Base-by-base conservation (phyloP, 2,888 invertebrate species). In the Plebejus argus region DNA sequence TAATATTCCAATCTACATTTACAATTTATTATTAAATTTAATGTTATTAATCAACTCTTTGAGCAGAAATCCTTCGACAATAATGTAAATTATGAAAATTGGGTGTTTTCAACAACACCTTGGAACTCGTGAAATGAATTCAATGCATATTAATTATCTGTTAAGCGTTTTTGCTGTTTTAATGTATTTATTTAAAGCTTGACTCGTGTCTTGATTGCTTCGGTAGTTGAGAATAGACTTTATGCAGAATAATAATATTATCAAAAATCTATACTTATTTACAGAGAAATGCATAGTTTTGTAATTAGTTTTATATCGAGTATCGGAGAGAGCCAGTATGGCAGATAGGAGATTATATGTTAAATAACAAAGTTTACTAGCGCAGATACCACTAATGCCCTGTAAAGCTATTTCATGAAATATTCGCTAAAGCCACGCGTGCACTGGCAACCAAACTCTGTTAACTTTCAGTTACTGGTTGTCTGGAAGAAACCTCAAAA, bases 21-120 rank as follows among this genome's bases (percentile, higher is more conserved):
- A 23, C n/a, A 61, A 20, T 61, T 58, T 58, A 58, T 58, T 58
- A 20, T n/a, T 61, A 61, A 61, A 10, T 8, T 58, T 20, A 20
- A 58, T 58, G 20, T 58, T 58, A 58, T 8, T 61, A 58, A n/a
- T n/a, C n/a, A 58, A 58, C 58, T 61, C 20, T 61, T 61, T 61
- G 20, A 20, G 23, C 20, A 10, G 58, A 10, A 61, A 61, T 20
- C 10, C 58, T 61, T 23, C 20, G 53, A 53, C 53, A 20, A 61
- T 61, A 20, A 61, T 61, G 20, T 61, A 61, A 20, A 61, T 61
- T 23, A 23, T 61, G 20, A 61, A 61, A 10, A 61, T 61, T 53
- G 4, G 10, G 10, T 53, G 53, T 53, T 53, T 53, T 53, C 53
- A 53, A 53, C 53, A 18, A 53, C 53, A 53, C 18, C 53, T 53